phyloP scores from a whole-genome alignment of 2,797 vertebrate genomes.

The Bradypodion pumilum region DNA sequence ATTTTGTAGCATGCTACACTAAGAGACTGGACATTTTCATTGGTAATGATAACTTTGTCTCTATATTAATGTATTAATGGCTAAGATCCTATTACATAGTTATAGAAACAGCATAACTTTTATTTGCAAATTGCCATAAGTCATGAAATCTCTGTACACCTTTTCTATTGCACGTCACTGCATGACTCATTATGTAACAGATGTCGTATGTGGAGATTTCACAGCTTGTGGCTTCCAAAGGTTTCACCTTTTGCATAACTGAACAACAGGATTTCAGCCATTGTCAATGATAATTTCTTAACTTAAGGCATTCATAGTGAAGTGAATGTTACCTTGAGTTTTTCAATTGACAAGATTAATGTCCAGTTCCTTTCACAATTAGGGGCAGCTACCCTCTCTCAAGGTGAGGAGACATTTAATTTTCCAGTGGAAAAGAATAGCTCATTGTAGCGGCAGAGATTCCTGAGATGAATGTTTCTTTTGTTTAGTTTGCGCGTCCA shows the following conservation, averaged over 20 bases:
- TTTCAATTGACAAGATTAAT: background rate
- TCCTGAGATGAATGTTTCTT: background rate
- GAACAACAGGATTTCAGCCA: too few species aligned
- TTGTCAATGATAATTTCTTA: too few species aligned
- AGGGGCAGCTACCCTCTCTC: background rate
- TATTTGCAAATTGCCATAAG: too few species aligned
- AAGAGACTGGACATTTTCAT: background rate
- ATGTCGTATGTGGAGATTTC: too few species aligned
- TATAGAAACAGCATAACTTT: background rate
- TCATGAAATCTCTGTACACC: too few species aligned
- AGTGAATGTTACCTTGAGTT: background rate
- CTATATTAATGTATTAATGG: slow-evolving; percentile 1
- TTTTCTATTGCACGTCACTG: too few species aligned
- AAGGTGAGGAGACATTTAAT: background rate
- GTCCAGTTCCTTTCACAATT: background rate
- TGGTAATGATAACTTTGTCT: background rate
- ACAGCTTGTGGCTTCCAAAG: background rate
- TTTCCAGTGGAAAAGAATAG: background rate
- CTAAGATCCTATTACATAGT: background rate
- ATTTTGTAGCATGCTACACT: background rate
- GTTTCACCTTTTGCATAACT: too few species aligned
- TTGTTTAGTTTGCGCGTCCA: background rate
- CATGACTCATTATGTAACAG: too few species aligned
- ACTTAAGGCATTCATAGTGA: background rate
- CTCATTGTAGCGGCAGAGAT: background rate